Percentiles rank a stretch among this genome's conserved stretches.
Conservation (phyloP, 2,888 invertebrate species). For the Leucoptera coffeella region DNA sequence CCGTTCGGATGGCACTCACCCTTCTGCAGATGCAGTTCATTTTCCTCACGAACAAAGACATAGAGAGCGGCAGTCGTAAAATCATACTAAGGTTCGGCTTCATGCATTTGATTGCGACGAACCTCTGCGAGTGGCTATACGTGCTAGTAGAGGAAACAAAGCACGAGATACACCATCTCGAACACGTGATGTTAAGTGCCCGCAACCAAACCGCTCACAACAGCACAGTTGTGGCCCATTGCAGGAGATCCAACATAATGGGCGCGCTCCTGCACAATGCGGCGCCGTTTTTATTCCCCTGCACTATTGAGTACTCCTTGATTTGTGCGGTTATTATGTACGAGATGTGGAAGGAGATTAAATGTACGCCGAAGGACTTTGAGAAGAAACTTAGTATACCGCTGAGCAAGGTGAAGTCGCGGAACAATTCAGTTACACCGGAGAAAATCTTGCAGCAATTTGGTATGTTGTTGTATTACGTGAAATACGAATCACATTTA, state of each 20-base stretch:
- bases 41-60: conserved; percentile 78
- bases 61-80: conserved; percentile 57
- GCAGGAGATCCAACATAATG: conserved; percentile 62
- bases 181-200: conserved; percentile 24
- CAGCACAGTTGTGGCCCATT: conserved; percentile 18
- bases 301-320: conserved; percentile 84
- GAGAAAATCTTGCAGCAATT: conserved; percentile 47
- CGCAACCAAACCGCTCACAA: conserved; percentile 10
- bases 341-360: conserved; percentile 83
- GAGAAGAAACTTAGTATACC: conserved; percentile 20
- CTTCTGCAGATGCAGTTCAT: conserved; percentile 91
- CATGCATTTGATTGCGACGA: conserved; percentile 92
- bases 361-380: conserved; percentile 41
- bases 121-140: conserved; percentile 88
- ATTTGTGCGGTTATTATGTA: conserved; percentile 85
- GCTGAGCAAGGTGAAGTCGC: conserved; percentile 23
- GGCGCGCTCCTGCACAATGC: conserved; percentile 63
- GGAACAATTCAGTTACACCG: conserved; percentile 42
- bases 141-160: conserved; percentile 84
- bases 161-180: conserved; percentile 75
- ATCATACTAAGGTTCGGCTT: conserved; percentile 80
- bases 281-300: conserved; percentile 81
- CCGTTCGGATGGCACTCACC: conserved; percentile 75
- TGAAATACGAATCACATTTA: too few relatives aligned
- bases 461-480: too few relatives aligned